Percentiles rank a stretch among this genome's conserved stretches.
These are phyloP conservation scores for Tretioscincus oriximinensis DNA, from an alignment of 2,113 vertebrate genomes.

Conservation along the genomic window DNA sequence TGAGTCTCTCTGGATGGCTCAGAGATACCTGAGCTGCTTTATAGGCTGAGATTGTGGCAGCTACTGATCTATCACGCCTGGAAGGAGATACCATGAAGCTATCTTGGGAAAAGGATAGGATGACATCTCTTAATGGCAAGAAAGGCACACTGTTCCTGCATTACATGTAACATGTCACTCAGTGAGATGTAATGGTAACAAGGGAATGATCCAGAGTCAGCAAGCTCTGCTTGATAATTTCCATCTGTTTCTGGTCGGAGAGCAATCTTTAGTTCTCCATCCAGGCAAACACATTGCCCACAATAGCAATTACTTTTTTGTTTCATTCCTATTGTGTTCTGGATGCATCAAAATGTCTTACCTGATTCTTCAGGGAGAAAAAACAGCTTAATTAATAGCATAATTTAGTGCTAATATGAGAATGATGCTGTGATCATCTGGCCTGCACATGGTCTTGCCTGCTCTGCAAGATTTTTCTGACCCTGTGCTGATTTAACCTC, in stretches of 20 bases:
- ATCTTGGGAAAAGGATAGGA: slow-evolving; percentile 16
- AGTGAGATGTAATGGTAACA: not conserved
- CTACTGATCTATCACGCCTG: slow-evolving; percentile 37
- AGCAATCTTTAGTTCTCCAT: not conserved
- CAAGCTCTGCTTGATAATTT: not conserved
- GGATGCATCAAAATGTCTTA: slow-evolving; percentile 37
- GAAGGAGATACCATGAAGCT: slow-evolving; percentile 37
- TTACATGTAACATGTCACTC: slow-evolving; percentile 2
- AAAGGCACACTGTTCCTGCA: slow-evolving; percentile 15
- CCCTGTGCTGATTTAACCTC: too few species aligned
- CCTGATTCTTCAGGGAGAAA: slow-evolving; percentile 13
- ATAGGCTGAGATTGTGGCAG: not conserved
- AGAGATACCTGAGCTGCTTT: slow-evolving; percentile 28
- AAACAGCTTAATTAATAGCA: not conserved
- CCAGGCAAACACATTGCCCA: rapidly evolving
- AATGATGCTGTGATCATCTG: too few species aligned
- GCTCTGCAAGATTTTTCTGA: too few species aligned
- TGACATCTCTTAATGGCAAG: slow-evolving; percentile 16
- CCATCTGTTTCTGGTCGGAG: not conserved
- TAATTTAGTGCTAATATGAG: not conserved
- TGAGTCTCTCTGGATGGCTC: slow-evolving; percentile 13
- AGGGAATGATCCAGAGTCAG: slow-evolving; percentile 18
- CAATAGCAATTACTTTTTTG: slow-evolving; percentile 17
- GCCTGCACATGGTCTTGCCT: too few species aligned
- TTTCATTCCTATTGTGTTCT: slow-evolving; percentile 32